Evolutionary conservation across 2,113 vertebrate species (phyloP).

Genomic region (Eulemur rufifrons): DNA sequence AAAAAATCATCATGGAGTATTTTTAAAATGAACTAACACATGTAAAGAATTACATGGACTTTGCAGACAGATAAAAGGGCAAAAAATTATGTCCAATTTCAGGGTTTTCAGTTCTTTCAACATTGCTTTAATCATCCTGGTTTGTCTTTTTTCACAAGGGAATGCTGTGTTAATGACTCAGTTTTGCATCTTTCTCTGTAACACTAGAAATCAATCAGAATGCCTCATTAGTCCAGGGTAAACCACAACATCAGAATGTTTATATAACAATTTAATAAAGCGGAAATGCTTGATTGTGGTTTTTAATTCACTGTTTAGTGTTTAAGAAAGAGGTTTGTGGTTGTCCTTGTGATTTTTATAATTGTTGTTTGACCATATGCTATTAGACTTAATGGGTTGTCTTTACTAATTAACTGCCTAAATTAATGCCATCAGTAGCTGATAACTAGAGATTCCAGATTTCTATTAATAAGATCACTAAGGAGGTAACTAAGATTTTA

Average conservation of each 20-base stretch:
- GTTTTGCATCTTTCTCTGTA: conserved; percentile 75
- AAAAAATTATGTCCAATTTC: conserved; percentile 78
- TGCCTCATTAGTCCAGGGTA: conserved; percentile 81
- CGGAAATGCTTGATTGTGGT: conserved; percentile 73
- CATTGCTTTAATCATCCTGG: conserved; percentile 81
- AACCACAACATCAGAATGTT: conserved; percentile 84
- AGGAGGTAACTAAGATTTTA: conserved; percentile 36
- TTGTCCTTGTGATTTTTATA: conserved; percentile 77
- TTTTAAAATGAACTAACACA: conserved; percentile 65
- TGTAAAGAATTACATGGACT: conserved; percentile 72
- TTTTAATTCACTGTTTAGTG: conserved; percentile 76
- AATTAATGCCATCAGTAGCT: conserved; percentile 70
- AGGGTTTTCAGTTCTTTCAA: conserved; percentile 71
- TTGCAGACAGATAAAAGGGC: conserved; percentile 78
- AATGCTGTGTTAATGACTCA: conserved; percentile 73
- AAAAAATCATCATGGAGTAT: conserved; percentile 47
- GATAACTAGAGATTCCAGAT: conserved; percentile 52
- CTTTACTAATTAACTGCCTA: conserved; percentile 70
- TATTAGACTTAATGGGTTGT: conserved; percentile 61
- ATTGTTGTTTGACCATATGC: conserved; percentile 69
- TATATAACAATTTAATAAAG: conserved; percentile 79
- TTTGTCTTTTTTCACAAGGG: conserved; percentile 67
- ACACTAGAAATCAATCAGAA: conserved; percentile 80
- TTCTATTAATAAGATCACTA: conserved; percentile 44
- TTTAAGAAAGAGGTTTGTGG: conserved; percentile 75